These are phyloP conservation scores for Yoshiicerus persimilis DNA, from an alignment of 1,140 invertebrate species.

Conservation along the genomic window DNA sequence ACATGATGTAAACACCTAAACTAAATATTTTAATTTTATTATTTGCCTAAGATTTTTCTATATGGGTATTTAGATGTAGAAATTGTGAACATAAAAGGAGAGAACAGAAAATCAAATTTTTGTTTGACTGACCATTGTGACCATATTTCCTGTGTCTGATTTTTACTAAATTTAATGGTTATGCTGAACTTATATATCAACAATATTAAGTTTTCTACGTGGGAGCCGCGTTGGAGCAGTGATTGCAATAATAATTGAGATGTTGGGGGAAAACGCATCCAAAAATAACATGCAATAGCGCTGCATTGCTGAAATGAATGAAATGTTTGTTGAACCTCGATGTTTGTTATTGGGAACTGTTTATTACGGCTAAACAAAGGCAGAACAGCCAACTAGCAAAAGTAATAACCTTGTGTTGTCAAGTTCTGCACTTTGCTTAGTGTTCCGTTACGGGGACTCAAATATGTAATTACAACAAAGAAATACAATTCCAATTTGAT, in stretches of 20 bases:
- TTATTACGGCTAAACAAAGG: background rate
- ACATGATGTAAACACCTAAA: too few species aligned
- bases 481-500: background rate
- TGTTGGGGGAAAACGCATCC: too few species aligned
- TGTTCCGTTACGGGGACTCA: background rate
- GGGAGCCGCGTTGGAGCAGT: too few species aligned
- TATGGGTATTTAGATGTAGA: background rate
- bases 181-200: too few species aligned
- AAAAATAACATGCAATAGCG: background rate
- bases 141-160: too few species aligned
- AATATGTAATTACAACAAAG: background rate
- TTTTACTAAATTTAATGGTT: too few species aligned
- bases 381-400: background rate
- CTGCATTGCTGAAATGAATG: background rate
- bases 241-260: too few species aligned
- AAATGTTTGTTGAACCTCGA: background rate
- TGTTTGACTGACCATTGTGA: too few species aligned
- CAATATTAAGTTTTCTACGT: too few species aligned
- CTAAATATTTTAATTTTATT: too few species aligned
- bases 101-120: too few species aligned
- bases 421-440: background rate
- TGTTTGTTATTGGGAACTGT: background rate
- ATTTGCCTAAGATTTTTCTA: background rate
- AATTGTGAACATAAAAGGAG: too few species aligned
- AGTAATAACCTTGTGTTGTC: background rate